Conservation (phyloP, 2,113 vertebrate species). For the Petrocephalus microphthalmus region DNA sequence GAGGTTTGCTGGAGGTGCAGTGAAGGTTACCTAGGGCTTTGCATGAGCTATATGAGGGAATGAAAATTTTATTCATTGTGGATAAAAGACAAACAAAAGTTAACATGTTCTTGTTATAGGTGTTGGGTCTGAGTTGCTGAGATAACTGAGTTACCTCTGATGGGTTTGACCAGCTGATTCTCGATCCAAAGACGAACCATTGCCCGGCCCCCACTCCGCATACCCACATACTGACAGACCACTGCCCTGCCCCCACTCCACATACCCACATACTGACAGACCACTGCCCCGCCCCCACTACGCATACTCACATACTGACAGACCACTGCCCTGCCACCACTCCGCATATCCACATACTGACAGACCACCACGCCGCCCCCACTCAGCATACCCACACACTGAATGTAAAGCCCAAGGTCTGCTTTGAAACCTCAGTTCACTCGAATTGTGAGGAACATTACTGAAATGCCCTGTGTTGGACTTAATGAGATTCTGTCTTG, state of each 20-base stretch:
- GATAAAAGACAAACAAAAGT: neutral
- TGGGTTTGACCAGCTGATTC: neutral
- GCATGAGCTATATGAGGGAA: neutral
- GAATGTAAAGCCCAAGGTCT: too few species aligned
- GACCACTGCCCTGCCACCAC: too few species aligned
- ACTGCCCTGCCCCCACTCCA: neutral
- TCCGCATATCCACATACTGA: too few species aligned
- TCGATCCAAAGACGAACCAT: neutral
- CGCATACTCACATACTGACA: too few species aligned
- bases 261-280: neutral
- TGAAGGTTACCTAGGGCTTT: neutral
- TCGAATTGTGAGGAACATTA: too few species aligned
- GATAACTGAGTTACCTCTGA: neutral
- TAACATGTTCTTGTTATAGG: neutral
- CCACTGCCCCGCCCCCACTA: too few species aligned
- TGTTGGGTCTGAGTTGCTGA: neutral
- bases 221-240: neutral
- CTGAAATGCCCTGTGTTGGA: too few species aligned
- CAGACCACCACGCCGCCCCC: too few species aligned
- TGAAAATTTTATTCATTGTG: neutral
- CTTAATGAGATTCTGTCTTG: too few species aligned
- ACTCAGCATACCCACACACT: too few species aligned
- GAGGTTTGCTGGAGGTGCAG: neutral
- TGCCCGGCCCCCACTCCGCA: neutral
- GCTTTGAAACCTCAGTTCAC: too few species aligned